A percentile compares a stretch with the other conserved stretches of the same genome.
Conservation (phyloP, 2,113 vertebrate genomes). For the Apeltes quadracus region DNA sequence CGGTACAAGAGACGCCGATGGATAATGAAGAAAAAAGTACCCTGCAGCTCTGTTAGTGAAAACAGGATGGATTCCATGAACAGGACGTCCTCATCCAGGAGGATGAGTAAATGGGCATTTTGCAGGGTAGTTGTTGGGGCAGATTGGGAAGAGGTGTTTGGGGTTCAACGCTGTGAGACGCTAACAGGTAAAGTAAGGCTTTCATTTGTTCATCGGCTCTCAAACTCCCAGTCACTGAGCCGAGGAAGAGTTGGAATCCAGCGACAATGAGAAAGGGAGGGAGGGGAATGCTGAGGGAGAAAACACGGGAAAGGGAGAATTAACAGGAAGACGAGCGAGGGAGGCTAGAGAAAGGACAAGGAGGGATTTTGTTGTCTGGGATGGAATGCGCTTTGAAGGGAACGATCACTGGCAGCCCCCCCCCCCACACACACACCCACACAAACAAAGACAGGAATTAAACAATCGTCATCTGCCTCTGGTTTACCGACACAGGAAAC, state of each 20-base stretch:
- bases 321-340: constrained; percentile 37
- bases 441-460: constrained; percentile 21
- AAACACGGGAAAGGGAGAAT: constrained; percentile 34
- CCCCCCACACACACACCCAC: constrained; percentile 10
- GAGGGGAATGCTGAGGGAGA: constrained; percentile 17
- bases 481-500: constrained; percentile 39
- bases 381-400: constrained; percentile 67
- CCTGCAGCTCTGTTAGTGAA: constrained; percentile 34
- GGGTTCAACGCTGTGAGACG: neutral
- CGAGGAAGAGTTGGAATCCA: constrained; percentile 6
- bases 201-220: constrained; percentile 2
- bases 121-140: constrained; percentile 9
- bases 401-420: constrained; percentile 44
- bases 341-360: constrained; percentile 46
- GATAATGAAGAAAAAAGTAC: constrained; percentile 7
- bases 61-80: constrained; percentile 37
- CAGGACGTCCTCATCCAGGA: constrained; percentile 27
- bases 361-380: constrained; percentile 64
- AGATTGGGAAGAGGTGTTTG: constrained; percentile 22
- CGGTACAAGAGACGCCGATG: constrained; percentile 24
- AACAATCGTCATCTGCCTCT: constrained; percentile 30
- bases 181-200: constrained; percentile 4
- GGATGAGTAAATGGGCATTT: constrained; percentile 33
- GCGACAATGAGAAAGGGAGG: neutral
- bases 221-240: constrained; percentile 23